A percentile compares a stretch with the other conserved stretches of the same genome.
phyloP scores from a whole-genome alignment of 2,113 vertebrate species.

The Nothocercus julius region DNA sequence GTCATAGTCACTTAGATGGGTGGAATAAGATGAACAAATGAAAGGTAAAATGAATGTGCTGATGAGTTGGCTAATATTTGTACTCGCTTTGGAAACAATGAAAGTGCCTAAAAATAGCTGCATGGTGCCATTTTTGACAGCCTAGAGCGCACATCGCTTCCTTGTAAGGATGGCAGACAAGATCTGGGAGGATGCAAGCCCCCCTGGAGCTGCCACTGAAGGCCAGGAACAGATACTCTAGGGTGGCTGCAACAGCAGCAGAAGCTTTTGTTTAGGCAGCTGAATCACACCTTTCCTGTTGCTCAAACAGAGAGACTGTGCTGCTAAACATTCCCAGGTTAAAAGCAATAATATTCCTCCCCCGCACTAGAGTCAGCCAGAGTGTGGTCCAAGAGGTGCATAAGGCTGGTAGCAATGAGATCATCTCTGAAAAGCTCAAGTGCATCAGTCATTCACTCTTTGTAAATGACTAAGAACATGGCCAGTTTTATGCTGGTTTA shows the following conservation, averaged over 20 bases:
- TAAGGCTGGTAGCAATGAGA: not conserved
- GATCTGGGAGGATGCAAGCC: not conserved
- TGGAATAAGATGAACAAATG: not conserved
- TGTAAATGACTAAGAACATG: not conserved
- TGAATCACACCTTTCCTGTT: not conserved
- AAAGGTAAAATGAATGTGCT: not conserved
- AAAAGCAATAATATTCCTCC: not conserved
- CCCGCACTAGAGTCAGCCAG: not conserved
- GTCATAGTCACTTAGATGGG: not conserved
- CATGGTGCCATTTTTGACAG: not conserved
- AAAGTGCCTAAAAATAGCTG: not conserved
- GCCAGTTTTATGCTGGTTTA: not conserved
- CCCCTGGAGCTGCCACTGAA: not conserved
- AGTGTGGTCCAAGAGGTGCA: not conserved
- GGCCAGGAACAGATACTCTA: accelerated
- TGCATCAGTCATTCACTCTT: not conserved
- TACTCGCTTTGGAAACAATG: not conserved
- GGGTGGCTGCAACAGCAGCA: not conserved
- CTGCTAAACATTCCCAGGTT: not conserved
- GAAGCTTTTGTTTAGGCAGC: not conserved
- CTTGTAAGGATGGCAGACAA: not conserved
- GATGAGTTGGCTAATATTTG: not conserved
- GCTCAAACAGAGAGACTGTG: not conserved
- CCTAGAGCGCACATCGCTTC: not conserved
- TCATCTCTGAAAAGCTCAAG: not conserved